phyloP scores from a whole-genome alignment of 1,140 invertebrate genomes.

The Brachionus manjavacas region DNA sequence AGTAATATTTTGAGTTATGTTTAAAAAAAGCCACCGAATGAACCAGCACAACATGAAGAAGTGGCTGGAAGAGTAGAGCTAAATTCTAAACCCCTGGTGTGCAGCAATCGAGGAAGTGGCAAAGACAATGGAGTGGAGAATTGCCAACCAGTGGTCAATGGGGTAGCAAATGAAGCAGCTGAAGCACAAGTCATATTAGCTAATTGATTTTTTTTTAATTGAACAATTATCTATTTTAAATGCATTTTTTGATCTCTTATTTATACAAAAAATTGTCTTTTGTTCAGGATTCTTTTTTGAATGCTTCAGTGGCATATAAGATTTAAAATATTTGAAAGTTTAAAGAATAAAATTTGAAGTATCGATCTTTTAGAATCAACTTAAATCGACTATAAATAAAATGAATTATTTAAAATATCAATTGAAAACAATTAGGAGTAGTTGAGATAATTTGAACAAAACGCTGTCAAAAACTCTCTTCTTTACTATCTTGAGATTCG shows the following conservation, averaged over 20 bases:
- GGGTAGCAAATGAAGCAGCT: not conserved
- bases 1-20: too few relatives aligned
- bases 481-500: not conserved
- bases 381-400: not conserved
- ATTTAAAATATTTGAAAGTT: not conserved
- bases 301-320: not conserved
- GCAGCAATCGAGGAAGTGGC: not conserved
- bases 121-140: not conserved
- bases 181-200: not conserved
- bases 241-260: not conserved
- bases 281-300: not conserved
- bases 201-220: not conserved
- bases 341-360: not conserved
- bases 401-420: not conserved
- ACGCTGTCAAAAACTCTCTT: not conserved
- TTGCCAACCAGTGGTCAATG: not conserved
- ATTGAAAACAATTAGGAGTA: not conserved
- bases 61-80: not conserved
- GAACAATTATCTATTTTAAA: not conserved
- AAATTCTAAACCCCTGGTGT: not conserved
- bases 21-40: not conserved
- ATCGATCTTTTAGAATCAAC: not conserved
- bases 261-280: not conserved
- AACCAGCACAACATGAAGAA: not conserved
- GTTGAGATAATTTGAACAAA: not conserved